These are phyloP conservation scores for Palythoa caribaeorum DNA, from an alignment of 92 coral and sea anemone genomes.

Conservation along the genomic window DNA sequence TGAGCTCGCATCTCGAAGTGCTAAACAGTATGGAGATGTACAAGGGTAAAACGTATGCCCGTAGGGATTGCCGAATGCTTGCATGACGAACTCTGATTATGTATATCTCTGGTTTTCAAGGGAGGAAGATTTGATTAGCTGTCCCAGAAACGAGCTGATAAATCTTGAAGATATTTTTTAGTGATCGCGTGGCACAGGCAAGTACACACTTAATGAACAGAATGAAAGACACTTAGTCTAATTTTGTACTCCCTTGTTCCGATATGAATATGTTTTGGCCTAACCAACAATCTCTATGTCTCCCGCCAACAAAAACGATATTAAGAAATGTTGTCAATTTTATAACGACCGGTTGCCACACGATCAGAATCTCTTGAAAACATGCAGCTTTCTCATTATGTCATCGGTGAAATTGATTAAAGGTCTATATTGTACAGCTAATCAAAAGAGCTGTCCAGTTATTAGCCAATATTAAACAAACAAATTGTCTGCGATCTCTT, in stretches of 20 bases:
- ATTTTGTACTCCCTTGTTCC: not conserved
- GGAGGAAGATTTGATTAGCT: not conserved
- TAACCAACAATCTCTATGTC: conserved; percentile 33
- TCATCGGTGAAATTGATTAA: conserved; percentile 91
- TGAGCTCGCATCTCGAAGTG: conserved; percentile 57
- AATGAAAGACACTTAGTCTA: not conserved
- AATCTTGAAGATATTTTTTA: not conserved
- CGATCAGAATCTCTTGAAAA: conserved; percentile 80
- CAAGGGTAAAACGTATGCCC: conserved; percentile 77
- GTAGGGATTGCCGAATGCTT: conserved; percentile 72
- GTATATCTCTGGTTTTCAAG: not conserved
- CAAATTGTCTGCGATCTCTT: conserved; percentile 87
- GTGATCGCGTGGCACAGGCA: conserved; percentile 13
- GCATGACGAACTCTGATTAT: conserved; percentile 52
- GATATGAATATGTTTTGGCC: conserved; percentile 2
- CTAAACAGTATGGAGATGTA: conserved; percentile 80
- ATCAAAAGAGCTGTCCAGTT: conserved; percentile 84
- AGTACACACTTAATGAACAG: conserved; percentile 12
- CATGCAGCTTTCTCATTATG: conserved; percentile 83
- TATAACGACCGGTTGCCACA: conserved; percentile 77
- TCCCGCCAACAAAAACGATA: conserved; percentile 71
- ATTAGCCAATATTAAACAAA: conserved; percentile 90
- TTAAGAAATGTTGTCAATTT: conserved; percentile 69
- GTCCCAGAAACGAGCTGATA: not conserved
- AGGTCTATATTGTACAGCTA: conserved; percentile 72